Evolutionary conservation across 1,140 invertebrate genomes (phyloP).

Genomic region (Branchinecta lynchi): DNA sequence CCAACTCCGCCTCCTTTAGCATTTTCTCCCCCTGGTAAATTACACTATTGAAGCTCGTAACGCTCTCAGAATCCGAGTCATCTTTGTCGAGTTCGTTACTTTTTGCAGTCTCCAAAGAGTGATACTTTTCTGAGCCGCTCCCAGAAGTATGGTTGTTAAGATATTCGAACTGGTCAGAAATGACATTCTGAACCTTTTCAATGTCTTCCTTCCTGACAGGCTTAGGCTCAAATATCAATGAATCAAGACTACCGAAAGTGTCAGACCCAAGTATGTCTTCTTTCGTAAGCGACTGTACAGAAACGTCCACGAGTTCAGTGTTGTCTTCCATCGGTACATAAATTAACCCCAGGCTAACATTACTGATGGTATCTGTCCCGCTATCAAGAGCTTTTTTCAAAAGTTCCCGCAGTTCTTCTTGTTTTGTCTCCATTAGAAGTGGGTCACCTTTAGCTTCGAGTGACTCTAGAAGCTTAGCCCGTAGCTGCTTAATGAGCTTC

Average conservation of each 20-base stretch:
- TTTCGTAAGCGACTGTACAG: slow-evolving; percentile 20
- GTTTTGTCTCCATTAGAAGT: slow-evolving; percentile 14
- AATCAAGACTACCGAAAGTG: slow-evolving; percentile 29
- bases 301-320: slow-evolving; percentile 3
- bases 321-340: slow-evolving; percentile 30
- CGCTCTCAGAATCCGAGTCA: slow-evolving; percentile 24
- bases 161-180: slow-evolving; percentile 20
- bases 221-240: slow-evolving; percentile 30
- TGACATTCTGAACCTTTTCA: slow-evolving; percentile 19
- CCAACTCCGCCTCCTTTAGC: slow-evolving; percentile 7
- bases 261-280: slow-evolving; percentile 26
- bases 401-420: slow-evolving; percentile 21
- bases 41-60: slow-evolving; percentile 26
- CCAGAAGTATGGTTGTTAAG: slow-evolving; percentile 15
- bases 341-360: slow-evolving; percentile 29
- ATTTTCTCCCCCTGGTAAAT: slow-evolving; percentile 24
- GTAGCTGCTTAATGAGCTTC: slow-evolving; percentile 15
- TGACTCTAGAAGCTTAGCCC: slow-evolving; percentile 15
- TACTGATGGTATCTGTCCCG: slow-evolving; percentile 23
- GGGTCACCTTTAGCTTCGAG: slow-evolving; percentile 18
- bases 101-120: not conserved
- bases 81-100: not conserved
- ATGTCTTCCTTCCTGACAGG: slow-evolving; percentile 21
- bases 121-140: slow-evolving; percentile 11
- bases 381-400: slow-evolving; percentile 21